These are phyloP conservation scores for Monoplex corrugatus DNA, from an alignment of 2,888 invertebrate genomes.

Conservation along the genomic window DNA sequence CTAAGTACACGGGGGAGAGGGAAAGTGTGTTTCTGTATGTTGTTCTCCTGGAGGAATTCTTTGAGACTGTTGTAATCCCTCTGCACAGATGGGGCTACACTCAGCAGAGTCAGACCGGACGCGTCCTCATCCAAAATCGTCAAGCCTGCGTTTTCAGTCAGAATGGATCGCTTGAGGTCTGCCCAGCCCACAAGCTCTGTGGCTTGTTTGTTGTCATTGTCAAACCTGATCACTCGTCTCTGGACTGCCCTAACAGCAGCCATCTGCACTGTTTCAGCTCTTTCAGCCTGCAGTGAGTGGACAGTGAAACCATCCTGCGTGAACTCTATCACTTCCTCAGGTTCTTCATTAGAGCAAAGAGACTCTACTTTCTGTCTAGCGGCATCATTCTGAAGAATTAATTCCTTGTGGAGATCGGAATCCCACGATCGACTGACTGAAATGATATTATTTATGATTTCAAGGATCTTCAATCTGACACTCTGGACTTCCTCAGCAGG, in stretches of 20 bases:
- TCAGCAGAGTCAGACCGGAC: background rate
- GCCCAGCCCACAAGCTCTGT: background rate
- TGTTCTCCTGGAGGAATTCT: slow-evolving; percentile 32
- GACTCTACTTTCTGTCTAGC: background rate
- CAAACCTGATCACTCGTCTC: slow-evolving; percentile 24
- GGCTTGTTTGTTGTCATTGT: background rate
- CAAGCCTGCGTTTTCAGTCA: background rate
- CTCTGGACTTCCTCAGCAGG: background rate
- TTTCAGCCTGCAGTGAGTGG: slow-evolving; percentile 4
- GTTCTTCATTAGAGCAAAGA: background rate
- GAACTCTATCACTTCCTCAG: slow-evolving; percentile 33
- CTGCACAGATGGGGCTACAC: background rate
- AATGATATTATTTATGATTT: background rate
- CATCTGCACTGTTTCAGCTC: slow-evolving; percentile 33
- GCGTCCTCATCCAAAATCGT: background rate
- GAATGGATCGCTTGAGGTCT: background rate
- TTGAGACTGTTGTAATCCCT: background rate
- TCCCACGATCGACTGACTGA: background rate
- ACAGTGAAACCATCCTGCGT: background rate
- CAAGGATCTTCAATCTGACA: background rate
- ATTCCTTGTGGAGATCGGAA: background rate
- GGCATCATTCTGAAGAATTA: background rate
- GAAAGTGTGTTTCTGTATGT: background rate
- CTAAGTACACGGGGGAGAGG: background rate
- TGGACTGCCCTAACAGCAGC: background rate